Percentiles rank a stretch among this genome's conserved stretches.
Conservation (phyloP, 2,797 vertebrate species). For the Melanotaenia pygmaea region DNA sequence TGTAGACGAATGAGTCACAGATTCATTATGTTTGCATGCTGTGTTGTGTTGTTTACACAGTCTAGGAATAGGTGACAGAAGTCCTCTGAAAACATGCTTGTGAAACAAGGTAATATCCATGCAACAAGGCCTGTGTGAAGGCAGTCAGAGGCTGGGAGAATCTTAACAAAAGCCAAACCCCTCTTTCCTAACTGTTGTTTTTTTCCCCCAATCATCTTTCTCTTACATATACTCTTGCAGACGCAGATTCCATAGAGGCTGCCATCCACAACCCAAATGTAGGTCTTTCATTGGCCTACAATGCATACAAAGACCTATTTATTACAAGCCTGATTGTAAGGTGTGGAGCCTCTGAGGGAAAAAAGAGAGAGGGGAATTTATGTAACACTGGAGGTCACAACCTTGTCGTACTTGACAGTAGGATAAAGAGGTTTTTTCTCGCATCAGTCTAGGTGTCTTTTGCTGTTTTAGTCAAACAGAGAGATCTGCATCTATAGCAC, state of each 20-base stretch:
- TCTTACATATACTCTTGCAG: background rate
- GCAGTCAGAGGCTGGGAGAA: constrained; percentile 45
- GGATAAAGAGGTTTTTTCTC: constrained; percentile 42
- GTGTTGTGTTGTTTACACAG: constrained; percentile 59
- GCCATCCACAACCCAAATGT: constrained; percentile 37
- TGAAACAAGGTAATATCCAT: constrained; percentile 12
- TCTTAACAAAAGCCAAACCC: constrained; percentile 41
- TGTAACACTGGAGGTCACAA: constrained; percentile 50
- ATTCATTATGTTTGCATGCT: constrained; percentile 59
- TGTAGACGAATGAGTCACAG: constrained; percentile 52
- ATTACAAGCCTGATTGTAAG: constrained; percentile 49
- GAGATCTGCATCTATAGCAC: constrained; percentile 26
- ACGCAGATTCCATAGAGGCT: constrained; percentile 45
- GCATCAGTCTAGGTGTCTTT: constrained; percentile 3
- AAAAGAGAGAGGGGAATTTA: constrained; percentile 29
- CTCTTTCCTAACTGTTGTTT: constrained; percentile 11
- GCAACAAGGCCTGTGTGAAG: constrained; percentile 45
- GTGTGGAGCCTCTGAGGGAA: constrained; percentile 37
- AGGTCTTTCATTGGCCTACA: constrained; percentile 27
- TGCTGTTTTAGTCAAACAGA: constrained; percentile 22
- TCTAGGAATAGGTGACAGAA: constrained; percentile 46
- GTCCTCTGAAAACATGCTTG: constrained; percentile 35
- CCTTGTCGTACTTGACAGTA: constrained; percentile 31
- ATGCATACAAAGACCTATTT: constrained; percentile 60
- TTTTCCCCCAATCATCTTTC: constrained; percentile 9